phyloP scores from a whole-genome alignment of 2,888 invertebrate genomes.

The Andrena minutula region DNA sequence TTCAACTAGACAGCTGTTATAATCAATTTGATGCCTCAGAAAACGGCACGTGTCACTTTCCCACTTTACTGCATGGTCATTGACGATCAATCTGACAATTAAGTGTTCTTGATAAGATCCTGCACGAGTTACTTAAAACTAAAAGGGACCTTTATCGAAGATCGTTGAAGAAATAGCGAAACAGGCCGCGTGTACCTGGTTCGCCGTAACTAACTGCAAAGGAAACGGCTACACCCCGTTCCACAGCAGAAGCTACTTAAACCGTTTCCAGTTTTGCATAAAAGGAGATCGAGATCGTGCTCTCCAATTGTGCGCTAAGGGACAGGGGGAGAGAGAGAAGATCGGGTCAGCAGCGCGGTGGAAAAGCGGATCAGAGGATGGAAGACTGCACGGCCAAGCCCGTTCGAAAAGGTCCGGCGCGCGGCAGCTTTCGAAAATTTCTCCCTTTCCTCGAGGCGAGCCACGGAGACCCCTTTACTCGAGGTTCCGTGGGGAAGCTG shows the following conservation, averaged over 20 bases:
- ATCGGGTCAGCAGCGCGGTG: not conserved
- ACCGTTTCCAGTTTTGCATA: constrained; percentile 31
- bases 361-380: constrained; percentile 14
- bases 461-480: constrained; percentile 22
- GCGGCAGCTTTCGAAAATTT: constrained; percentile 72
- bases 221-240: constrained; percentile 23
- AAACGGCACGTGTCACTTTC: too few relatives aligned
- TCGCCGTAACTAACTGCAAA: not conserved
- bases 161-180: not conserved
- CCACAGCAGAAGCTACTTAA: not conserved
- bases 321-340: not conserved
- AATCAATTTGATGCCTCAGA: too few relatives aligned
- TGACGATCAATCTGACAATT: not conserved
- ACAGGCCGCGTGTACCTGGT: not conserved
- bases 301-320: constrained; percentile 6
- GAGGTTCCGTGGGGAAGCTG: constrained; percentile 35
- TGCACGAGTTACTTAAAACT: not conserved
- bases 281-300: constrained; percentile 43
- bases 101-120: not conserved
- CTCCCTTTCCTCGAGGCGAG: constrained; percentile 65
- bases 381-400: not conserved
- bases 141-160: not conserved
- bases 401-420: constrained; percentile 47
- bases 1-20: too few relatives aligned
- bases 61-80: not conserved